Base-by-base conservation (phyloP, 2,797 vertebrate genomes). In the Pyrocephalus nanus region DNA sequence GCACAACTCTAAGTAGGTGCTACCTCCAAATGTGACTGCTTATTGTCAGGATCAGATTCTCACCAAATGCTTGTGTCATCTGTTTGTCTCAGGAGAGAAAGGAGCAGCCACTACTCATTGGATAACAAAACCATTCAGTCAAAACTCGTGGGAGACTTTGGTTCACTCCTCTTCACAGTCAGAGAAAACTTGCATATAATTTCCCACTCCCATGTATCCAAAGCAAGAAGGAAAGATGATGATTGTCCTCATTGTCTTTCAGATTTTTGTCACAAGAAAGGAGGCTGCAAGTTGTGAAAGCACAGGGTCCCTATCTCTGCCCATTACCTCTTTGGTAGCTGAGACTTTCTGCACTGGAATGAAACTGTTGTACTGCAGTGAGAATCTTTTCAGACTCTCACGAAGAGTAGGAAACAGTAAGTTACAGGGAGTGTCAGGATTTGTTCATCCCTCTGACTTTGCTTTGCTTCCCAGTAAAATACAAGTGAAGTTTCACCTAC, bases 281-380 rank as follows among this genome's bases (percentile, higher is more conserved):
- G 12, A 75, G 10, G 5, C 40, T 84, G 53, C 48, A 64, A 55
- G 65, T 34, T 21, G 45, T 73, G 82, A 65, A 70, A 85, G 43
- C 51, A 18, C 5, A 18, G 36, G 2, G 4, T 70, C 12, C 30
- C 36, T 92, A 20, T 45, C n/a, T 73, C 82, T 66, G 36, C 36
- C 9, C 12, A 0, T 38, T 74, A 15, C 13, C 69, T 91, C 14
- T 66, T 58, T 0, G 1, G 6, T 17, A 62, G n/a, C 43, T 40
- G 60, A n/a, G 51, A 13, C 47, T 32, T 32, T 58, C 51, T 20
- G 18, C 27, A 1, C 43, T 38, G 48, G 9, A 79, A 64, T 1
- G 2, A 55, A 84, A 18, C 30, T 30, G 26, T 14, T 38, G 47
- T 43, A 22, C 5, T 0, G 2, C 1, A 0, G 7, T 55, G 64